These are phyloP conservation scores for Lucilia sericata DNA, from an alignment of 1,140 invertebrate genomes.

Conservation along the genomic window DNA sequence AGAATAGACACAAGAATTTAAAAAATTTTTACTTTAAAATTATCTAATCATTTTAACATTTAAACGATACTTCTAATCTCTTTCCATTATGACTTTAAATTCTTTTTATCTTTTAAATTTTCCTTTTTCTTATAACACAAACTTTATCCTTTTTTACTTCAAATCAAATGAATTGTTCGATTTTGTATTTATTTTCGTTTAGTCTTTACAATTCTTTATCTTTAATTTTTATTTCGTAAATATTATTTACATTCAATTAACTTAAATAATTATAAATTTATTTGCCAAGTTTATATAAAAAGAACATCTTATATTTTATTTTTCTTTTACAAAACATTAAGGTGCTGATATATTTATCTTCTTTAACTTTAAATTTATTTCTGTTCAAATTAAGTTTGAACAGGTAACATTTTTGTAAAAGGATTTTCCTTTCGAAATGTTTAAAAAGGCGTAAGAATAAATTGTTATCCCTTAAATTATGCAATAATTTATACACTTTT, in stretches of 20 bases:
- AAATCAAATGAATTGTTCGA: no score
- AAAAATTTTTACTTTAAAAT: no score
- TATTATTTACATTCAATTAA: background rate
- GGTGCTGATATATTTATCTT: background rate
- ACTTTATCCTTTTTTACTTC: no score
- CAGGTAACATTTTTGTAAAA: background rate
- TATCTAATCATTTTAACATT: no score
- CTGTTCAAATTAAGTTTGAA: background rate
- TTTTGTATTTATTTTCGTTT: no score
- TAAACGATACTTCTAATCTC: no score
- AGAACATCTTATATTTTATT: background rate
- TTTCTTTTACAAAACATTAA: background rate
- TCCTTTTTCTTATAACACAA: no score
- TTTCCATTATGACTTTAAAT: no score
- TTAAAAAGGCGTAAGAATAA: background rate
- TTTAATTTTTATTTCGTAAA: background rate
- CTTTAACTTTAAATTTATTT: background rate
- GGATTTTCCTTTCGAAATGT: background rate
- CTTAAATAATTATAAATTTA: background rate
- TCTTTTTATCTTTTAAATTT: no score
- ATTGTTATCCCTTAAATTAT: background rate
- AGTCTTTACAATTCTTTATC: no score
- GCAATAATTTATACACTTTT: background rate
- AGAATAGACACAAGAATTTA: no score
- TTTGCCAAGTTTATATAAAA: background rate